These are phyloP conservation scores for Coryphaenoides rupestris DNA, from an alignment of 2,113 vertebrate genomes.

Conservation along the genomic window DNA sequence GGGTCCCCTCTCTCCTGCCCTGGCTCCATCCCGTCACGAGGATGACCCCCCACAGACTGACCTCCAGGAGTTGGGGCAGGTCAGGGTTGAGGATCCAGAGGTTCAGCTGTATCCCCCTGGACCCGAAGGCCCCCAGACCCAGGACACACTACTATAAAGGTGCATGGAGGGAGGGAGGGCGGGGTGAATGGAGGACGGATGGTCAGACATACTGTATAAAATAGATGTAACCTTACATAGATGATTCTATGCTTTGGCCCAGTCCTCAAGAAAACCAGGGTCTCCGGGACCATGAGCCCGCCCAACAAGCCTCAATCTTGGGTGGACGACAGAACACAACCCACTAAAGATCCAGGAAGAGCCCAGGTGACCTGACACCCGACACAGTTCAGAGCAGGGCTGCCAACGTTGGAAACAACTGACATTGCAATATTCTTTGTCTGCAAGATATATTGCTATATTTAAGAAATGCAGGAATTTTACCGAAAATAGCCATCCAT, in stretches of 20 bases:
- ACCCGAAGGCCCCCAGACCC: background rate
- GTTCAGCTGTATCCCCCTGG: background rate
- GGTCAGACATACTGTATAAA: background rate
- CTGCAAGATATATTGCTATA: too few species aligned
- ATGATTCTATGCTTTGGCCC: slow-evolving; percentile 27
- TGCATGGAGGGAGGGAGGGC: background rate
- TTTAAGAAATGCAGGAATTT: too few species aligned
- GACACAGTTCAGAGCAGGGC: too few species aligned
- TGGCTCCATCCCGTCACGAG: background rate
- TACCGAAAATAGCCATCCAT: too few species aligned
- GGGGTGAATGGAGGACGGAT: background rate
- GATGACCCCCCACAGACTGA: background rate
- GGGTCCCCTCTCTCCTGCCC: slow-evolving; percentile 3
- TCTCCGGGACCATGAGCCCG: slow-evolving; percentile 27
- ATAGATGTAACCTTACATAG: background rate
- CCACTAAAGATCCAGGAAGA: slow-evolving; percentile 20
- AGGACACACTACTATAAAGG: background rate
- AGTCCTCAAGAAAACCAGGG: slow-evolving; percentile 26
- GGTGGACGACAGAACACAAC: slow-evolving; percentile 10
- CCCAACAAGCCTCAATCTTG: slow-evolving; percentile 22
- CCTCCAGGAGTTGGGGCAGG: background rate
- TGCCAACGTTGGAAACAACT: too few species aligned
- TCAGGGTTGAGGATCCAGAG: too few species aligned
- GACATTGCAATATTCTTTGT: too few species aligned
- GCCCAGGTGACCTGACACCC: slow-evolving; percentile 23